A percentile compares a stretch with the other conserved stretches of the same genome.
Evolutionary conservation across 2,113 vertebrate genomes (phyloP).

Genomic region (Scortum barcoo): DNA sequence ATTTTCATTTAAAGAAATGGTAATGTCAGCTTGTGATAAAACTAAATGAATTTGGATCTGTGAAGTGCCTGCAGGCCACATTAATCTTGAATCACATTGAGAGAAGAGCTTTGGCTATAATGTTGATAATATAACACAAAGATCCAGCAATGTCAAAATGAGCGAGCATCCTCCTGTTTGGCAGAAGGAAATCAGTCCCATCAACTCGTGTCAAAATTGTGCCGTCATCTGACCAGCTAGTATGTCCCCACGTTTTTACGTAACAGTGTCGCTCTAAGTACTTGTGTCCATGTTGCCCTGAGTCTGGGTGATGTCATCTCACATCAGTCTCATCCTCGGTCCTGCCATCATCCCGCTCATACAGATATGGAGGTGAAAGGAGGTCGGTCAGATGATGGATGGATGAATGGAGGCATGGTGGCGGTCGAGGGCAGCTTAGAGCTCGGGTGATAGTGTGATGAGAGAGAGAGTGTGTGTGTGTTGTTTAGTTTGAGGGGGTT

Average conservation of each 20-base stretch:
- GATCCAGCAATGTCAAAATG: not conserved
- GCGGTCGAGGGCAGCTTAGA: slow-evolving; percentile 27
- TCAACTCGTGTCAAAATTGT: not conserved
- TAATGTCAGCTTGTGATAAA: not conserved
- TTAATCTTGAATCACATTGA: not conserved
- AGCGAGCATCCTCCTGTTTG: not conserved
- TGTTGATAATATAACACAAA: not conserved
- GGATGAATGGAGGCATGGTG: slow-evolving; percentile 60
- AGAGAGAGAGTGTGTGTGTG: slow-evolving; percentile 38
- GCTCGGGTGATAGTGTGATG: slow-evolving; percentile 43
- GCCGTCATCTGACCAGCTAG: not conserved
- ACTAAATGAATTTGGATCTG: not conserved
- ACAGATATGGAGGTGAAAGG: slow-evolving; percentile 26
- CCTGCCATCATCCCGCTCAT: not conserved
- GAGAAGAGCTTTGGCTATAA: not conserved
- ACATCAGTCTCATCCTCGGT: slow-evolving; percentile 28
- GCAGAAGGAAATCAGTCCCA: not conserved
- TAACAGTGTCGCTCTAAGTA: slow-evolving; percentile 4
- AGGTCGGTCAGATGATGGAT: slow-evolving; percentile 33
- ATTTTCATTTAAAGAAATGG: not conserved
- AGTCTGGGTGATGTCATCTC: slow-evolving; percentile 41
- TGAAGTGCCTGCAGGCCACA: not conserved
- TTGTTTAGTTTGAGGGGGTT: slow-evolving; percentile 50
- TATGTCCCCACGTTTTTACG: not conserved
- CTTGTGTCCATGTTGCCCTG: slow-evolving; percentile 9